phyloP scores from a whole-genome alignment of 2,888 invertebrate species.

The Chaitophorus viminalis region DNA sequence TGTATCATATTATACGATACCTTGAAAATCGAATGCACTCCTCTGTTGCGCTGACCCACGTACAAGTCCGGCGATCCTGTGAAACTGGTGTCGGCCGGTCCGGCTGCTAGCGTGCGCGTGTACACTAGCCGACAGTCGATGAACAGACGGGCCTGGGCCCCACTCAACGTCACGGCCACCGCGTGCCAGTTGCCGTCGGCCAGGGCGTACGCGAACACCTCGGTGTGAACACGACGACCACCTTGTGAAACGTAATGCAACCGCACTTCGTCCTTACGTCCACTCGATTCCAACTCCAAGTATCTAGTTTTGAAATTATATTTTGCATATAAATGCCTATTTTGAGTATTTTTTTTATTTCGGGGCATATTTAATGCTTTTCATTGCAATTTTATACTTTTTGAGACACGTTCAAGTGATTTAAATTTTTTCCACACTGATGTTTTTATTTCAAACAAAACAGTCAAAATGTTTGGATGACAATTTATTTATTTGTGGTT shows the following conservation, averaged over 20 bases:
- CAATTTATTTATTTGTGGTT: no score
- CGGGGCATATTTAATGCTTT: no score
- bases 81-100: constrained; percentile 79
- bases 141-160: constrained; percentile 83
- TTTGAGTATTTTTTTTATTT: no score
- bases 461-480: no score
- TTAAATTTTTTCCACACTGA: no score
- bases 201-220: constrained; percentile 87
- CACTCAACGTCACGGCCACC: constrained; percentile 84
- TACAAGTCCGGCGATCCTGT: constrained; percentile 78
- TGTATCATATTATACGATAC: constrained; percentile 71
- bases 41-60: constrained; percentile 86
- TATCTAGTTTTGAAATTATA: no score
- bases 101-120: constrained; percentile 76
- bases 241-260: constrained; percentile 79
- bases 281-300: constrained; percentile 91
- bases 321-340: no score
- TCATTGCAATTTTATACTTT: no score
- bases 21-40: constrained; percentile 87
- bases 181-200: constrained; percentile 91
- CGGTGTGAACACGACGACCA: constrained; percentile 76
- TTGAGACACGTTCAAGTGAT: no score
- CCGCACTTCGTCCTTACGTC: constrained; percentile 85
- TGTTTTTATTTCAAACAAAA: no score
- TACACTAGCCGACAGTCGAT: constrained; percentile 89